Evolutionary conservation across 2,113 vertebrate species (phyloP).

Genomic region (Pontoporia blainvillei): DNA sequence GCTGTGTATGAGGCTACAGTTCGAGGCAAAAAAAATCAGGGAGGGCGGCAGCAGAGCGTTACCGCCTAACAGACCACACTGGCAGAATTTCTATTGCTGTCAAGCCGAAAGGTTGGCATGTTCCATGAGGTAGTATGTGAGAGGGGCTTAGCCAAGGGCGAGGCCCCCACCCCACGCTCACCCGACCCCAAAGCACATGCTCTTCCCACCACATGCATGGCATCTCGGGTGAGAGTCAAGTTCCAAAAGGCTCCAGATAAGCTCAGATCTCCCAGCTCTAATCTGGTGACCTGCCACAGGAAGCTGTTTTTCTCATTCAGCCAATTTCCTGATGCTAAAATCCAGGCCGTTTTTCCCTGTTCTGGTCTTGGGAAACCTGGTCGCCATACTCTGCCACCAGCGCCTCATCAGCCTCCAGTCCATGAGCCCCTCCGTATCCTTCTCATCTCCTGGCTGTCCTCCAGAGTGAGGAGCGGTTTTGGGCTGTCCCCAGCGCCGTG

Average conservation of each 20-base stretch:
- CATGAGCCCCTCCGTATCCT: accelerated
- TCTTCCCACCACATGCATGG: not conserved
- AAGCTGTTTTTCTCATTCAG: not conserved
- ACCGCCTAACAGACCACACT: not conserved
- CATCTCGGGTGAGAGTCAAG: not conserved
- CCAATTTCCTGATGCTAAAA: not conserved
- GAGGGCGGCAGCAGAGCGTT: accelerated
- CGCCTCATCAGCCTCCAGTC: not conserved
- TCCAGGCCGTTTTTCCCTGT: not conserved
- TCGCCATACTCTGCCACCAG: not conserved
- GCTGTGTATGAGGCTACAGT: not conserved
- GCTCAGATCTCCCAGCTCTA: not conserved
- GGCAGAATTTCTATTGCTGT: not conserved
- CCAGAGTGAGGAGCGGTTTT: no score
- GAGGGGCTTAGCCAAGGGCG: not conserved
- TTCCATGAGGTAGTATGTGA: accelerated
- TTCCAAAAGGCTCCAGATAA: not conserved
- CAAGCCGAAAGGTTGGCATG: not conserved
- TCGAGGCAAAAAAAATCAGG: not conserved
- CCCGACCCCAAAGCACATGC: not conserved
- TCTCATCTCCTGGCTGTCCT: not conserved
- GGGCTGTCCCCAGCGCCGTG: accelerated
- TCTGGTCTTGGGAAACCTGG: not conserved
- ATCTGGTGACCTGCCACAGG: not conserved
- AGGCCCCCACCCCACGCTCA: not conserved